A percentile compares a stretch with the other conserved stretches of the same genome.
These are phyloP conservation scores for Lasioglossum zephyrum DNA, from an alignment of 2,888 invertebrate genomes.

Conservation along the genomic window DNA sequence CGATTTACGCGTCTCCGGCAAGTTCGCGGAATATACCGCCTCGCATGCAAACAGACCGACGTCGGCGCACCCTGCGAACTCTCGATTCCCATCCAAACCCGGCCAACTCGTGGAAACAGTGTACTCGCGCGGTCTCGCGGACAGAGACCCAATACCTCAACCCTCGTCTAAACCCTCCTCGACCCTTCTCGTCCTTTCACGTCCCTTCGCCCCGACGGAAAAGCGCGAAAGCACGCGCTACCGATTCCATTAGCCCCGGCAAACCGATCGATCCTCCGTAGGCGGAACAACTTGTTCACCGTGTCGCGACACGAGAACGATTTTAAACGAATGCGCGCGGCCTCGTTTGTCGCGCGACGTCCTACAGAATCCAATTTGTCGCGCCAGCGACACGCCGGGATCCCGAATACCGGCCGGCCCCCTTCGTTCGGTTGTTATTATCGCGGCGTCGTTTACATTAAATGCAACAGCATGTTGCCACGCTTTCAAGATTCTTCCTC, in stretches of 20 bases:
- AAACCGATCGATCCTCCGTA: slow-evolving; percentile 16
- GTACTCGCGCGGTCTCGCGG: background rate
- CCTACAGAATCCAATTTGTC: slow-evolving; percentile 12
- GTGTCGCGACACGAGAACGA: slow-evolving; percentile 11
- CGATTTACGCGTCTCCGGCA: slow-evolving; percentile 58
- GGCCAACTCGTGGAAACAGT: background rate
- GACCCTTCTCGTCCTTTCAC: background rate
- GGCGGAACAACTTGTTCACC: slow-evolving; percentile 13
- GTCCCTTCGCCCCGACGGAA: background rate
- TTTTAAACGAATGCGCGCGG: slow-evolving; percentile 14
- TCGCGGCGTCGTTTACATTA: too few relatives aligned
- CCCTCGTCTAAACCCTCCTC: background rate
- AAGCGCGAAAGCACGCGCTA: background rate
- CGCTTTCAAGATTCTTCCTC: too few relatives aligned
- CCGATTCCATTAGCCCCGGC: slow-evolving; percentile 15
- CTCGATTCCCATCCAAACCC: background rate
- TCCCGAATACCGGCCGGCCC: background rate
- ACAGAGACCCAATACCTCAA: background rate
- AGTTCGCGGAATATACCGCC: slow-evolving; percentile 44
- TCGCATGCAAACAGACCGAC: slow-evolving; percentile 43
- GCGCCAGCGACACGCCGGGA: background rate
- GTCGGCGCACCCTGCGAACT: background rate
- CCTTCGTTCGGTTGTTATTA: background rate
- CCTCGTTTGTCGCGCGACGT: slow-evolving; percentile 7
- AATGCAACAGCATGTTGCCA: background rate